Evolutionary conservation across 2,113 vertebrate species (phyloP), one percentile per base, ranked within the genome.

Genomic region (Solea solea): DNA sequence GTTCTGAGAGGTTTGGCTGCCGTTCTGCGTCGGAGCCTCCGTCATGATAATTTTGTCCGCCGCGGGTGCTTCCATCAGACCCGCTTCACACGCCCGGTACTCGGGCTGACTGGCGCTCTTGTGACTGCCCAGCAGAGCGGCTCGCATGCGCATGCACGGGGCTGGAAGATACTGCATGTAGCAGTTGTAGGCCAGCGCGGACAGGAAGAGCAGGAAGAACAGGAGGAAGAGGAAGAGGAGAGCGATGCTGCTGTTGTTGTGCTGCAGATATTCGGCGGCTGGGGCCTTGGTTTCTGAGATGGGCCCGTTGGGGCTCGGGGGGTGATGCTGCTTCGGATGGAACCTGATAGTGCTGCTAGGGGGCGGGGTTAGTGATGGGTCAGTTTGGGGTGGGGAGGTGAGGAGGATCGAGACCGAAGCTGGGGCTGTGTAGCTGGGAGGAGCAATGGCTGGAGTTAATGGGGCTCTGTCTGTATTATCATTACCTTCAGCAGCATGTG

Each of bases 121-220:
- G 80, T 95, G 93, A 1, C 93, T 92, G 1, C 97, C 95, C 42
- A 98, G 73, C 80, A 98, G 68, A 10, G 94, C 78, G 0, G 95
- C 92, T 12, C 97, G 95, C 40, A 96, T 85, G n/a, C 94, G 95
- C 14, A 98, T 89, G 89, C 98, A 98, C 8, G 94, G 95, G 1
- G 91, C 92, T 0, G 98, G 98, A 7, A 99, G 95, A 64, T 95
- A 98, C 79, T 95, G 96, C 93, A 96, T 97, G 91, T 98, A 98
- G 81, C 98, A 99, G 91, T 98, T 99, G 90, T 98, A 99, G 10
- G 78, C 90, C 8, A 97, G 39, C 1, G 96, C 94, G 8, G 92
- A 89, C 76, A 97, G 79, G 83, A 96, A 98, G 39, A 99, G 95
- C 10, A 95, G 48, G 53, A 97, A 98, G 84, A 97, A 95, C 65